These are phyloP conservation scores for Poecilia latipinna DNA, from an alignment of 2,113 vertebrate genomes.

Conservation along the genomic window DNA sequence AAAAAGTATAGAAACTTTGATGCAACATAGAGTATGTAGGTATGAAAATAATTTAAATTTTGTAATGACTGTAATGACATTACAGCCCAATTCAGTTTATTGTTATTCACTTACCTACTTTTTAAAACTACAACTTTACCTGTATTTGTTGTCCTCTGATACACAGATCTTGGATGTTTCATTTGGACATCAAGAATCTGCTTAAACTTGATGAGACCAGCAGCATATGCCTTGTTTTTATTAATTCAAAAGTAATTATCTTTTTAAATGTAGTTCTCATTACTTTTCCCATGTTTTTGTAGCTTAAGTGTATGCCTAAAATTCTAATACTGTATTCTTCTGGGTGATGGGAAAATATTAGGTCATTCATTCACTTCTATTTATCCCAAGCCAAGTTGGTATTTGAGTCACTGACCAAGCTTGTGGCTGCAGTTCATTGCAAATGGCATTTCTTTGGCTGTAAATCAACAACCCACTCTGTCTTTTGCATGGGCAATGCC, in stretches of 20 bases:
- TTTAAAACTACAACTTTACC: no score
- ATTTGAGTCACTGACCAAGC: conserved; percentile 41
- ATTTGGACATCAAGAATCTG: no score
- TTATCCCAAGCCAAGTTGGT: conserved; percentile 6
- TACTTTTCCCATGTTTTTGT: background rate
- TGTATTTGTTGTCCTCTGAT: no score
- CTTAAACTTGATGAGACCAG: no score
- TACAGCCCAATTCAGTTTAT: no score
- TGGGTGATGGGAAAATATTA: background rate
- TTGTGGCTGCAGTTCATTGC: conserved; percentile 26
- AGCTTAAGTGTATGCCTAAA: conserved; percentile 4
- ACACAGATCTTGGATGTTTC: no score
- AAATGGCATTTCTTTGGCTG: conserved; percentile 58
- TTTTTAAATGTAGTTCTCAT: background rate
- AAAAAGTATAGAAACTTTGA: background rate
- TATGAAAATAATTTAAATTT: no score
- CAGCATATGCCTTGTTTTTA: background rate
- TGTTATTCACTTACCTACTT: no score
- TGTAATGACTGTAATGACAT: no score
- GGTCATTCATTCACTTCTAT: conserved; percentile 21
- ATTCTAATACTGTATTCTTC: conserved; percentile 1
- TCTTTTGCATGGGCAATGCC: conserved; percentile 40
- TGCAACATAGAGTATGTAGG: no score
- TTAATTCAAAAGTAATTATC: background rate
- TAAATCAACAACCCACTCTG: conserved; percentile 39